Evolutionary conservation across 2,797 vertebrate genomes (phyloP), one percentile per base, ranked within the genome.

Genomic region (Yasuhikotakia modesta): DNA sequence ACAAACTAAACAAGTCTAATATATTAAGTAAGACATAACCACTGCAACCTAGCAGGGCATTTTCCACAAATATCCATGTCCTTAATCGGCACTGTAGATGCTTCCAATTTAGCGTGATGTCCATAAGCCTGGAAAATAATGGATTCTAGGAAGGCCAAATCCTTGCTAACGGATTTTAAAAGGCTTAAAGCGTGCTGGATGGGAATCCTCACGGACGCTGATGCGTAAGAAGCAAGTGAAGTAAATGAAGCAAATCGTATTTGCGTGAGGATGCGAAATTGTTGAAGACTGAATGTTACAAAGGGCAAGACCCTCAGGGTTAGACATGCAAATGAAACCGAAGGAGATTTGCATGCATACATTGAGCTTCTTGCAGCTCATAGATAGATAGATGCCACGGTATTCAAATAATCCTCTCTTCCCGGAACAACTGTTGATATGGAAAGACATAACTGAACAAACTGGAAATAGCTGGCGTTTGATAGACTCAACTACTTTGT

Each of bases 61-160:
- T 19, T 21, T 46, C n/a, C 19, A 46, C 3, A 21, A 10, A 48
- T 50, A 27, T 50, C 5, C 5, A n/a, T 57, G n/a, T n/a, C 6
- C 52, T 58, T 57, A 57, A 58, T 19, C 53, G 12, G 19, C 5
- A 35, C 10, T 1, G n/a, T 50, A 19, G 53, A 68, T 60, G 45
- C 43, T 72, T 78, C 46, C 21, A 61, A 55, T 73, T 81, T 65
- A 57, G 58, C 48, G 7, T 53, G 12, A 70, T 71, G 32, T 64
- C 35, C 17, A 45, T 74, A 78, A 73, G 24, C 48, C 66, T 64
- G 0, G 24, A 70, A 78, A 78, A 78, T 78, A 68, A 57, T 68
- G 70, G 65, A 81, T 78, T 73, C 35, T 61, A 32, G 65, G 58
- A 82, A 58, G 7, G 43, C 48, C 69, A 70, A 74, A 82, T 82